Evolutionary conservation across 2,797 vertebrate genomes (phyloP), one percentile per base, ranked within the genome.

Genomic region (Typhlichthys eigenmanni): DNA sequence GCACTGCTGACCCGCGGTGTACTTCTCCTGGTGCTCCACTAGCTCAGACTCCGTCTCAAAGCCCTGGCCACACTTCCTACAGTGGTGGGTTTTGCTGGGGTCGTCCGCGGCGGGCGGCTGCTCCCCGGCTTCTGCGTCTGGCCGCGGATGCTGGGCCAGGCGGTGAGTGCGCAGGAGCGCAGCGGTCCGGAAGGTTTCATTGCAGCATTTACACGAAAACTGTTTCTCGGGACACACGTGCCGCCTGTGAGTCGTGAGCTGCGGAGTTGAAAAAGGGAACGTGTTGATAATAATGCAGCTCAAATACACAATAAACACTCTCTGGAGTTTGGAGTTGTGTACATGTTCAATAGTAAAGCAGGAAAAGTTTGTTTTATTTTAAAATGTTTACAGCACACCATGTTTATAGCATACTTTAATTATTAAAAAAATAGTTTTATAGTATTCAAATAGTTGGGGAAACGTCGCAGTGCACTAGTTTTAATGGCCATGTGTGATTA

Each of bases 171-270:
- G 92, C 49, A 94, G 85, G 60, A 93, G 86, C 7, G 90, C 92
- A 0, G 91, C 88, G 68, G 93, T 94, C 1, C 93, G 81, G 76
- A 93, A 95, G 29, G 85, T 89, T 75, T 93, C 89, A 48, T 87
- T 91, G 69, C 93, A 95, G 72, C 94, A 92, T 78, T 85, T 93
- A 82, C 88, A 92, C 4, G 82, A 80, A 62, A 93, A 88, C 66
- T 94, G 94, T 32, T 86, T 91, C 75, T 94, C 93, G 2, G 92
- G 91, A 81, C 93, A 94, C 72, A 93, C 87, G 62, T 94, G 92
- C 69, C 94, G 84, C 75, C 92, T 86, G 68, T 95, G 94, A 8
- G 90, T 72, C 16, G 86, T 93, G 62, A 95, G 81, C 91, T 95
- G 75, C 6, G 4, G 29, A 0, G 38, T 11, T 64, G 64, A 43